Percentiles rank a stretch among this genome's conserved stretches.
phyloP scores from a whole-genome alignment of 2,888 invertebrate genomes.

The Drosophila falleni region DNA sequence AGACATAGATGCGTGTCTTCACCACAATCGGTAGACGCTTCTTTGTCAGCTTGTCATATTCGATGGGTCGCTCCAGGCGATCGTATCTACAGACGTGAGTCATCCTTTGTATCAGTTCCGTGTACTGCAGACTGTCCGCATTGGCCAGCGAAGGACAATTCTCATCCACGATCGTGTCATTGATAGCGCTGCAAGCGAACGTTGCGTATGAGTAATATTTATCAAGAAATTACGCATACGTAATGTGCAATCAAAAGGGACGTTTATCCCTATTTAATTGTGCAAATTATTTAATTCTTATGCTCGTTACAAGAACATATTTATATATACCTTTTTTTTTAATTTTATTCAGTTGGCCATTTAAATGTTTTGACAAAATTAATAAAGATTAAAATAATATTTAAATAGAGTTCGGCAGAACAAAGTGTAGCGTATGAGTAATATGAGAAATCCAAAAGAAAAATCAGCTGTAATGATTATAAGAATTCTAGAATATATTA shows the following conservation, averaged over 20 bases:
- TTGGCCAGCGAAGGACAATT: constrained; percentile 80
- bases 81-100: constrained; percentile 84
- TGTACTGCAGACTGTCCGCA: constrained; percentile 81
- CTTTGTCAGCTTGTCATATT: constrained; percentile 42
- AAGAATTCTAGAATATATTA: too few relatives aligned
- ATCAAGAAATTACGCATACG: neutral
- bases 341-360: too few relatives aligned
- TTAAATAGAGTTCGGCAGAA: too few relatives aligned
- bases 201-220: constrained; percentile 13
- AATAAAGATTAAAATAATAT: too few relatives aligned
- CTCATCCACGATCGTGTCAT: constrained; percentile 64
- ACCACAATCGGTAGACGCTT: constrained; percentile 78
- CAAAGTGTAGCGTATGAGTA: too few relatives aligned
- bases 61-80: constrained; percentile 83
- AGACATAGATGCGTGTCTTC: constrained; percentile 80
- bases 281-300: too few relatives aligned
- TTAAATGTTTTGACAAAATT: too few relatives aligned
- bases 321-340: too few relatives aligned
- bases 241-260: neutral
- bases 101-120: constrained; percentile 82
- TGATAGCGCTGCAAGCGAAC: constrained; percentile 41
- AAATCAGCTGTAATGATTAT: too few relatives aligned
- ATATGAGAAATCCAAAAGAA: too few relatives aligned
- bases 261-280: too few relatives aligned
- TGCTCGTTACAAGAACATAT: too few relatives aligned